Conservation (phyloP, 1,140 invertebrate genomes). For the Tachypleus tridentatus region DNA sequence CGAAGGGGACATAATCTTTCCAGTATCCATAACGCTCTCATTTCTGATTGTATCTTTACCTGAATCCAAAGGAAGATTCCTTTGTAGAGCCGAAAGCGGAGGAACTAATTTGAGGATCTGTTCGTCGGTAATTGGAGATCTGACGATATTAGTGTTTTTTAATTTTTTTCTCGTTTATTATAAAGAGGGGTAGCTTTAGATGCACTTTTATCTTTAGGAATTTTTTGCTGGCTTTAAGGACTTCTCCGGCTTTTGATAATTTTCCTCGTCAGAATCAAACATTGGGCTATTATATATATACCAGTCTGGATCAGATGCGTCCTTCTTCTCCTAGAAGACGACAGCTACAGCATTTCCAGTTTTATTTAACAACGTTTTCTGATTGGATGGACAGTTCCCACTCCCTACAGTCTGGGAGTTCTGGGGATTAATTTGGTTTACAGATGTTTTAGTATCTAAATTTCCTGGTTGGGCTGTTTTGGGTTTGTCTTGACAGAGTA, state of each 20-base stretch:
- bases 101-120: neutral
- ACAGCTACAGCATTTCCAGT: slow-evolving; percentile 1
- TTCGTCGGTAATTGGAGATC: neutral
- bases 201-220: slow-evolving; percentile 29
- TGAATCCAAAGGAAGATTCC: neutral
- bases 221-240: neutral
- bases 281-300: slow-evolving; percentile 90
- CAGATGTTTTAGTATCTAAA: neutral
- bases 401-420: neutral
- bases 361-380: neutral
- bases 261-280: slow-evolving; percentile 82
- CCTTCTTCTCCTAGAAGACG: slow-evolving; percentile 24
- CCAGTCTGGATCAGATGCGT: slow-evolving; percentile 51
- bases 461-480: neutral
- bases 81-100: neutral
- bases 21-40: neutral
- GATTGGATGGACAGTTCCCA: neutral
- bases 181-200: slow-evolving; percentile 7
- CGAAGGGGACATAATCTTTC: neutral
- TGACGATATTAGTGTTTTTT: slow-evolving; percentile 1
- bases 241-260: neutral
- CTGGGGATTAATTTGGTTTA: neutral
- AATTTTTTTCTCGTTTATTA: neutral
- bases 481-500: slow-evolving; percentile 5
- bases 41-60: neutral